A percentile compares a stretch with the other conserved stretches of the same genome.
phyloP scores from a whole-genome alignment of 30 jellyfish, hydroid and myxozoan species.

The Nemopilema nomurai region DNA sequence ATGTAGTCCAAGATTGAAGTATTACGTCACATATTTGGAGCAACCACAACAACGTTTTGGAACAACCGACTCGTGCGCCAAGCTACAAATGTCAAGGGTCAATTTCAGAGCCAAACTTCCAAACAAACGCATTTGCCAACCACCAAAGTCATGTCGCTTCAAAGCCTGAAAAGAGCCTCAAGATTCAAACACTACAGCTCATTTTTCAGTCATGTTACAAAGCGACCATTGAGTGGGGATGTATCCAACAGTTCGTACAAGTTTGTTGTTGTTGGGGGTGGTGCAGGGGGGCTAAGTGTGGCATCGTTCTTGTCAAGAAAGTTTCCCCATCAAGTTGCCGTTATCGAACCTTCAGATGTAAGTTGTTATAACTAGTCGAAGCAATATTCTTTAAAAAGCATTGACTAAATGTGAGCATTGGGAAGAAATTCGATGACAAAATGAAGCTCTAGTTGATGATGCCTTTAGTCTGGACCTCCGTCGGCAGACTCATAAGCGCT shows the following conservation, averaged over 20 bases:
- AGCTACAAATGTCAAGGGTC: background rate
- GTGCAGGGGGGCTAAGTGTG: conserved; percentile 94
- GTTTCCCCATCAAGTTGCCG: conserved; percentile 93
- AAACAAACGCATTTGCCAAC: background rate
- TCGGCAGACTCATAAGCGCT: too few species aligned
- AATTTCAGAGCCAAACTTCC: background rate
- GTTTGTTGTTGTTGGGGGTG: conserved; percentile 96
- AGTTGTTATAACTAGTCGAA: conserved; percentile 27
- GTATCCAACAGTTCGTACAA: conserved; percentile 39
- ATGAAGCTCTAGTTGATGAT: background rate
- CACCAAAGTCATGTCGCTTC: background rate
- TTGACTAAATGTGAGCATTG: background rate
- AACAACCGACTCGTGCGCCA: background rate
- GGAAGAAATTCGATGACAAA: background rate
- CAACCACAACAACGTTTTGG: background rate
- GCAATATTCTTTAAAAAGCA: background rate
- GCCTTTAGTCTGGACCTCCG: too few species aligned
- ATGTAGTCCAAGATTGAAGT: too few species aligned
- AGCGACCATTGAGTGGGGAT: background rate
- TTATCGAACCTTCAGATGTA: conserved; percentile 92
- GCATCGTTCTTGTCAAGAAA: conserved; percentile 89
- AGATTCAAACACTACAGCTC: background rate
- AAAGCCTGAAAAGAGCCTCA: background rate
- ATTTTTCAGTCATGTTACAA: background rate
- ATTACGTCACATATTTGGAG: too few species aligned